Base-by-base conservation (phyloP, 2,797 vertebrate genomes). In the Gallirallus australis region DNA sequence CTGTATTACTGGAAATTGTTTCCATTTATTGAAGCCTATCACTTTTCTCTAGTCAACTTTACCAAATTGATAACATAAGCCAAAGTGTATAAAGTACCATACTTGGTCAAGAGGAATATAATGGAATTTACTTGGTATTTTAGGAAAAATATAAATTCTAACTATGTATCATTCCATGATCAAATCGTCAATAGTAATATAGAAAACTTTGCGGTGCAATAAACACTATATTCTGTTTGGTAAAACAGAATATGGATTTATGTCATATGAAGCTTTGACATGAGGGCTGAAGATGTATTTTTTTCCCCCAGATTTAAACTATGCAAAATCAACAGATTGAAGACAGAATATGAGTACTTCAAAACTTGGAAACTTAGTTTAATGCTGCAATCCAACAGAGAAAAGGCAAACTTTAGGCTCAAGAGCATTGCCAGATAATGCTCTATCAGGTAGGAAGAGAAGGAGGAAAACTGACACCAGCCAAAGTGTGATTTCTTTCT, bases 391-490 rank as follows among this genome's bases (percentile, higher is more conserved):
- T 88, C 35, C 57, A 91, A 72, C 75, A 90, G 68, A 91, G 48
- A 94, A 95, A 89, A 93, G 72, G 64, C 68, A 82, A 96, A 77
- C 45, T 73, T 89, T 20, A 80, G 40, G 72, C 72, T 91, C 35
- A 60, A 82, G 17, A 77, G 7, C 19, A 82, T 63, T 87, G 37
- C 52, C 54, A 91, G 71, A 65, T 81, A 69, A 79, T 80, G 47
- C 2, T 89, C 24, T 66, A 39, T 56, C 56, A 71, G 56, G 76
- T 81, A 92, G 48, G 45, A 85, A 82, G 31, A 94, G 37, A 52
- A 78, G 19, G 39, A 83, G 48, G 23, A 85, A 91, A 85, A 80
- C 25, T 70, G 21, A 82, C 57, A 91, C 56, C 24, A 93, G 45
- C 3, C 7, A 40, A 76, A 89, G 64, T 64, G 48, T 28, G 40